Percentiles rank a stretch among this genome's conserved stretches.
phyloP scores from a whole-genome alignment of 2,113 vertebrate genomes.

The Raja brachyura region DNA sequence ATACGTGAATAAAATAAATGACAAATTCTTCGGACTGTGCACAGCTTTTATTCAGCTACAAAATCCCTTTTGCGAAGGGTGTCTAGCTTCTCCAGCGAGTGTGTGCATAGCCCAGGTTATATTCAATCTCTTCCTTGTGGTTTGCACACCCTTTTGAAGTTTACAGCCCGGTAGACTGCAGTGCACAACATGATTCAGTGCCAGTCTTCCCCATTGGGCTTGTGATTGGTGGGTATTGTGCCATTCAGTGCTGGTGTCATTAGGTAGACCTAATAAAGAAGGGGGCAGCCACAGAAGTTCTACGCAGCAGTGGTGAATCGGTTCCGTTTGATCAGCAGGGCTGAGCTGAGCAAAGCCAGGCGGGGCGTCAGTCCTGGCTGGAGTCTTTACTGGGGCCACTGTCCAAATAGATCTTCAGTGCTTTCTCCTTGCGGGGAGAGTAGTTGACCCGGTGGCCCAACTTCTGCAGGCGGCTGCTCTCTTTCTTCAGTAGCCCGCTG shows the following conservation, averaged over 20 bases:
- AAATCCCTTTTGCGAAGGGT: conserved; percentile 55
- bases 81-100: conserved; percentile 68
- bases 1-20: conserved; percentile 60
- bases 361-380: conserved; percentile 76
- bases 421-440: conserved; percentile 97
- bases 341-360: conserved; percentile 51
- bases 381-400: conserved; percentile 87
- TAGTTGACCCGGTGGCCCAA: conserved; percentile 94
- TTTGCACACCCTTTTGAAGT: conserved; percentile 93
- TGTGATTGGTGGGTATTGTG: conserved; percentile 61
- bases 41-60: conserved; percentile 70
- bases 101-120: conserved; percentile 59
- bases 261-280: conserved; percentile 60
- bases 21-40: conserved; percentile 64
- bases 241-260: conserved; percentile 72
- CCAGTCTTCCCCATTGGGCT: conserved; percentile 63
- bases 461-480: conserved; percentile 94
- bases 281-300: conserved; percentile 59
- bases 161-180: conserved; percentile 96
- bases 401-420: conserved; percentile 97
- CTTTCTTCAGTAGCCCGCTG: conserved; percentile 95
- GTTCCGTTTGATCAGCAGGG: conserved; percentile 53
- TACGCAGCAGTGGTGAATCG: conserved; percentile 69
- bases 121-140: conserved; percentile 59
- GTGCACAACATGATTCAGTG: conserved; percentile 89